Evolutionary conservation across 2,797 vertebrate genomes (phyloP).

Genomic region (Sebastiscus tertius): DNA sequence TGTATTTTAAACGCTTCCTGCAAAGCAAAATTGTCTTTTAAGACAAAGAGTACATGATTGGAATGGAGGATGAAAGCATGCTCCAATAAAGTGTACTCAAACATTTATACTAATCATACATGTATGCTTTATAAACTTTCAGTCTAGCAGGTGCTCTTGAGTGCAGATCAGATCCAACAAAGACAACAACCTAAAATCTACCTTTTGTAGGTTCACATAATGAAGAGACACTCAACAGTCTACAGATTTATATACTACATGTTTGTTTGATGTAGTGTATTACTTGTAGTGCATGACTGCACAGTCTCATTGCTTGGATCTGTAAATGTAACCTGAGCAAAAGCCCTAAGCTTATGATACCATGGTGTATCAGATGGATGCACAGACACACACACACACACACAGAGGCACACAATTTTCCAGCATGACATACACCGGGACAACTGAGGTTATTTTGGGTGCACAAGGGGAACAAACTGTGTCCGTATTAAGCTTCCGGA

Average conservation of each 20-base stretch:
- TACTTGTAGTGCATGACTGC: neutral
- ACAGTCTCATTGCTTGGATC: neutral
- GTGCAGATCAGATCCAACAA: neutral
- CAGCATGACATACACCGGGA: conserved; percentile 30
- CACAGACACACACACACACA: neutral
- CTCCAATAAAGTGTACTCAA: neutral
- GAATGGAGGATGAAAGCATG: neutral
- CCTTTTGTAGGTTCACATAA: neutral
- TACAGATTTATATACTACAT: neutral
- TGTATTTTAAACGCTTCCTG: neutral
- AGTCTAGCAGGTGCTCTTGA: neutral
- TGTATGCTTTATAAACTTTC: neutral
- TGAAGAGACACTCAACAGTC: neutral
- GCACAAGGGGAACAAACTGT: conserved; percentile 27
- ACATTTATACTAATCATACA: neutral
- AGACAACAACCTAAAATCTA: neutral
- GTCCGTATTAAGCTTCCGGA: conserved; percentile 20
- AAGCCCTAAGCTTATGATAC: conserved; percentile 1
- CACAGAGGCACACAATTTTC: conserved; percentile 21
- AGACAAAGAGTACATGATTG: neutral
- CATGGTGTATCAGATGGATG: neutral
- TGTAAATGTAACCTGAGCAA: conserved; percentile 22
- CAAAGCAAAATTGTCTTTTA: neutral
- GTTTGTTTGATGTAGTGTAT: neutral
- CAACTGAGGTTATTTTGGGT: conserved; percentile 49